These are phyloP conservation scores for Epinotia bilunana DNA, from an alignment of 2,888 invertebrate species.

Conservation along the genomic window DNA sequence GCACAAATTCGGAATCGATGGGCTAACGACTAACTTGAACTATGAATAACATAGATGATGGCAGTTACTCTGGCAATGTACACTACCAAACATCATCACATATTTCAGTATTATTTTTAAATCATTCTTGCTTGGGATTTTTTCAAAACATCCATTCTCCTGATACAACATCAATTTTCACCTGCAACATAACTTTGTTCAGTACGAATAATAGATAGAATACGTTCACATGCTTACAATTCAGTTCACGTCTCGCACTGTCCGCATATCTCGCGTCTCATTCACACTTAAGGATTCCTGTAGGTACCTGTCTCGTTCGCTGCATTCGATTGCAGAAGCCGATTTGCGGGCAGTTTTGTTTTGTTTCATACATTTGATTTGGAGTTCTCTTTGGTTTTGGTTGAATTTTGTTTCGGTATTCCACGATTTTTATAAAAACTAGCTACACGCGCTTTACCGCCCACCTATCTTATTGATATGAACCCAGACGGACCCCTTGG, in stretches of 20 bases:
- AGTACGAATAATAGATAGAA: slow-evolving; percentile 10
- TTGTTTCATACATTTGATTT: slow-evolving; percentile 64
- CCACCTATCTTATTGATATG: too few relatives aligned
- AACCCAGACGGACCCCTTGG: too few relatives aligned
- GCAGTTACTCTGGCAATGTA: too few relatives aligned
- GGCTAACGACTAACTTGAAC: too few relatives aligned
- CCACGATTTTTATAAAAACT: background rate
- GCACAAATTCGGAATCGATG: too few relatives aligned
- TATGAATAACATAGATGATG: too few relatives aligned
- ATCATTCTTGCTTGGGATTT: background rate
- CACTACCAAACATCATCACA: too few relatives aligned
- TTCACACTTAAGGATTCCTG: slow-evolving; percentile 45
- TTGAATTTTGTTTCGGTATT: background rate
- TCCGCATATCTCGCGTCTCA: slow-evolving; percentile 64
- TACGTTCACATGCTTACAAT: slow-evolving; percentile 69
- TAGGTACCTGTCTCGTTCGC: slow-evolving; percentile 37
- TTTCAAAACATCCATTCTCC: background rate
- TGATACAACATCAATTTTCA: slow-evolving; percentile 1
- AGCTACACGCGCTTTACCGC: background rate
- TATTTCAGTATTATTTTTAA: too few relatives aligned
- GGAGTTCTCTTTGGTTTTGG: slow-evolving; percentile 50
- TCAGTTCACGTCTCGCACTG: slow-evolving; percentile 72
- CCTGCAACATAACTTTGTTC: slow-evolving; percentile 58
- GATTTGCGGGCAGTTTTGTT: slow-evolving; percentile 67
- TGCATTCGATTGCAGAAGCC: slow-evolving; percentile 74